phyloP scores from a whole-genome alignment of 2,797 vertebrate species.

The Anniella stebbinsi region DNA sequence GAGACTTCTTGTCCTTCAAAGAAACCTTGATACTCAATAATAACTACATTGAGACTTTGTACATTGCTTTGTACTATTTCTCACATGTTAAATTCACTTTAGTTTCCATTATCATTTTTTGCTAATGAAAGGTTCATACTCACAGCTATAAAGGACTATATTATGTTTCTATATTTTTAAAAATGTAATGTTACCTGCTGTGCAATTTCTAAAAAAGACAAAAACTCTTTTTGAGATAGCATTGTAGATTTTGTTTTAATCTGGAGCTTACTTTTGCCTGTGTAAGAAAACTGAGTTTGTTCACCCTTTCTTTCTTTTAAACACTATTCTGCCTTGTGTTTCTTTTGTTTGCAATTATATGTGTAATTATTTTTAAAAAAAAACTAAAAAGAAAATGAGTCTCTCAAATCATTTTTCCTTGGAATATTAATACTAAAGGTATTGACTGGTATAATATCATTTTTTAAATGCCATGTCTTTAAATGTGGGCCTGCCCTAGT shows the following conservation, averaged over 20 bases:
- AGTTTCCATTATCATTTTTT: neutral
- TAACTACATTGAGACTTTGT: neutral
- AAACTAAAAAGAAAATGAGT: neutral
- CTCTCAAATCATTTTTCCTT: neutral
- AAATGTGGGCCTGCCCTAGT: neutral
- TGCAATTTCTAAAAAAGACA: neutral
- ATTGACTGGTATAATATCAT: neutral
- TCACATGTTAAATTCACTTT: neutral
- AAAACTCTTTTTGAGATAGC: neutral
- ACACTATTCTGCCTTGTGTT: neutral
- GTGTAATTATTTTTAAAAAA: no score
- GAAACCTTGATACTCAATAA: neutral
- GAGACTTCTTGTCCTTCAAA: neutral
- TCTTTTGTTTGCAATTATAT: neutral
- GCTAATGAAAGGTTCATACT: neutral
- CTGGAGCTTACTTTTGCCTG: neutral
- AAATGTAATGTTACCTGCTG: neutral
- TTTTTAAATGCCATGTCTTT: neutral
- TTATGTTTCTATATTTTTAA: neutral
- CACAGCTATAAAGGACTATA: neutral
- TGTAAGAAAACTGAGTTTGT: neutral
- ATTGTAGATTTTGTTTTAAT: slow-evolving; percentile 11
- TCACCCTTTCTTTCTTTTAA: neutral
- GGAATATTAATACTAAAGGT: neutral
- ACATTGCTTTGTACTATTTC: neutral